Percentiles rank a stretch among this genome's conserved stretches.
Evolutionary conservation across 2,797 vertebrate genomes (phyloP).

Genomic region (Merluccius polli): DNA sequence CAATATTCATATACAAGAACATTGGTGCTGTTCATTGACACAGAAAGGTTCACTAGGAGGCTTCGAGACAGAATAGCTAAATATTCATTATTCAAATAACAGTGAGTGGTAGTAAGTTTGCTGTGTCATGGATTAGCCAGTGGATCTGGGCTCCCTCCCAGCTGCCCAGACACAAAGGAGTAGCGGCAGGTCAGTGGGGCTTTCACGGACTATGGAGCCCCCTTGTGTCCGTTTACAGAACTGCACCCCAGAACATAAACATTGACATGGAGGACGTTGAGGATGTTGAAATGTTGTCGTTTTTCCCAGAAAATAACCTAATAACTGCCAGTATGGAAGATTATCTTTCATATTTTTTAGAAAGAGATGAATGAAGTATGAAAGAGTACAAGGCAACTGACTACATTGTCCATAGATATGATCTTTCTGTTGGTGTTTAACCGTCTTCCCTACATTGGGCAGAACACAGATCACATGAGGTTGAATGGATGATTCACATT

Average conservation of each 20-base stretch:
- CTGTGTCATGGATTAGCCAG: slow-evolving; percentile 14
- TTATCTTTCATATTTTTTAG: background rate
- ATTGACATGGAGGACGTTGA: no score
- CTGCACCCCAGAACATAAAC: background rate
- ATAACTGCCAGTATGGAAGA: no score
- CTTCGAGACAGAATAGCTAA: background rate
- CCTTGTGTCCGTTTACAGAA: slow-evolving; percentile 16
- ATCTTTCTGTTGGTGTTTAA: background rate
- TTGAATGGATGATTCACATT: no score
- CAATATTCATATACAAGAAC: background rate
- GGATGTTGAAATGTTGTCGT: no score
- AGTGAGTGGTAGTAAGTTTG: background rate
- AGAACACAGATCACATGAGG: background rate
- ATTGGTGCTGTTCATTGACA: background rate
- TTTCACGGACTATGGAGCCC: slow-evolving; percentile 3
- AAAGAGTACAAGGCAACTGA: background rate
- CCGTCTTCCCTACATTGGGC: background rate
- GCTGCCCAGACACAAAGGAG: slow-evolving; percentile 8
- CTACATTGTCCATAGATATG: background rate
- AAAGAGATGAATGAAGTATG: background rate
- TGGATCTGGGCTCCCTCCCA: background rate
- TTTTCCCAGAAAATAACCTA: background rate
- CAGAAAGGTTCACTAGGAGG: background rate
- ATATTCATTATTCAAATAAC: background rate
- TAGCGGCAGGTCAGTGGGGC: background rate